These are phyloP conservation scores for Pyrrhopygopsis socrates DNA, from an alignment of 2,888 invertebrate genomes.

Conservation along the genomic window DNA sequence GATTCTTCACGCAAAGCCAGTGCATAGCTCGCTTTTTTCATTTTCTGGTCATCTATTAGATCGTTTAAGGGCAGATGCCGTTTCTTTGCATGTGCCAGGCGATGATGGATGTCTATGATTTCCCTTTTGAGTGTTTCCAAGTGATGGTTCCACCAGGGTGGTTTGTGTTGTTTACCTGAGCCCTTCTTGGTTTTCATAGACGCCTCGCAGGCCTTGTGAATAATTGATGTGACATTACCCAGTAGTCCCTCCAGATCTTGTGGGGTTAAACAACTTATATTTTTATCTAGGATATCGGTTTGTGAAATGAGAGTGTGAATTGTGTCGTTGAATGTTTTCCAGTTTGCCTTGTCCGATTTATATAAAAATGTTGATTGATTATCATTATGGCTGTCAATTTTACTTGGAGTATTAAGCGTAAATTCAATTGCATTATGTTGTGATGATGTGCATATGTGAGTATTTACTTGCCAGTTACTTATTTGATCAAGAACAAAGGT, in stretches of 20 bases:
- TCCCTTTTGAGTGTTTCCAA: constrained; percentile 5
- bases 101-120: constrained; percentile 3
- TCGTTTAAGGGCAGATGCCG: too few species aligned
- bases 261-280: too few species aligned
- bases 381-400: too few species aligned
- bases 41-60: too few species aligned
- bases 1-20: too few species aligned
- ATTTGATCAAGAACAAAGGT: too few species aligned
- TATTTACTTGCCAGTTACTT: too few species aligned
- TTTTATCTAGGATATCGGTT: too few species aligned
- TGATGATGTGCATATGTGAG: constrained; percentile 55
- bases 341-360: constrained; percentile 40
- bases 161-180: neutral
- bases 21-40: too few species aligned
- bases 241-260: too few species aligned
- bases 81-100: neutral
- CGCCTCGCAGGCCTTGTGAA: too few species aligned
- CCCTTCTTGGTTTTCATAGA: constrained; percentile 2
- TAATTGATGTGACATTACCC: too few species aligned
- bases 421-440: constrained; percentile 68
- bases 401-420: neutral
- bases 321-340: constrained; percentile 25
- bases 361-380: neutral
- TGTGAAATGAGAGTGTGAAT: constrained; percentile 6
- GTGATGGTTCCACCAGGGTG: constrained; percentile 9